Conservation (phyloP, 2,113 vertebrate genomes). For the Antennarius striatus region DNA sequence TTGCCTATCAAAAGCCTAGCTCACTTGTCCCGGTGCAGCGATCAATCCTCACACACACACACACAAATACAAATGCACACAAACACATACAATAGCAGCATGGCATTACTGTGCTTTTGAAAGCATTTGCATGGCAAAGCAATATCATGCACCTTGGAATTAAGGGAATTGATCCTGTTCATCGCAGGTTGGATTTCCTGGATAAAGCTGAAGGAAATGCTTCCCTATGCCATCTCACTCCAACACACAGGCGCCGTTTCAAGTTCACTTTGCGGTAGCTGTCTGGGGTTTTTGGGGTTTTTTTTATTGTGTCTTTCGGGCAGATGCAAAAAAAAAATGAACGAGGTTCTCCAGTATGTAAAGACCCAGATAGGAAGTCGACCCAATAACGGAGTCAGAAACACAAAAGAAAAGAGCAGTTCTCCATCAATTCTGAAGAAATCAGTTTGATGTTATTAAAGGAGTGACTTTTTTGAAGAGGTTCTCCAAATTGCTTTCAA, state of each 20-base stretch:
- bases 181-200: conserved; percentile 74
- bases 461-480: conserved; percentile 53
- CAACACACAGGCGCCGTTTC: conserved; percentile 30
- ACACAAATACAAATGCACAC: too few species aligned
- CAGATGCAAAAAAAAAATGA: conserved; percentile 38
- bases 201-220: conserved; percentile 64
- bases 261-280: conserved; percentile 58
- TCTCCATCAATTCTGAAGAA: conserved; percentile 63
- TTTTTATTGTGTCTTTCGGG: conserved; percentile 44
- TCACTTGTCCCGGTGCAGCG: conserved; percentile 66
- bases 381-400: conserved; percentile 46
- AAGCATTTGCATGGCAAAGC: conserved; percentile 81
- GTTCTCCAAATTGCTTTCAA: conserved; percentile 60
- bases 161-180: conserved; percentile 73
- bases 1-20: conserved; percentile 70
- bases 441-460: conserved; percentile 66
- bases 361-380: conserved; percentile 61
- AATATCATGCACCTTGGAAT: conserved; percentile 76
- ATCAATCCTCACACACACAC: conserved; percentile 57
- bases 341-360: conserved; percentile 45
- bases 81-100: conserved; percentile 65
- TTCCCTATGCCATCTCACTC: conserved; percentile 43
- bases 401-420: conserved; percentile 62
- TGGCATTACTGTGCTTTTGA: conserved; percentile 75
- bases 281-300: conserved; percentile 44